These are phyloP conservation scores for Gymnodraco acuticeps DNA, from an alignment of 2,797 vertebrate species.

Conservation along the genomic window DNA sequence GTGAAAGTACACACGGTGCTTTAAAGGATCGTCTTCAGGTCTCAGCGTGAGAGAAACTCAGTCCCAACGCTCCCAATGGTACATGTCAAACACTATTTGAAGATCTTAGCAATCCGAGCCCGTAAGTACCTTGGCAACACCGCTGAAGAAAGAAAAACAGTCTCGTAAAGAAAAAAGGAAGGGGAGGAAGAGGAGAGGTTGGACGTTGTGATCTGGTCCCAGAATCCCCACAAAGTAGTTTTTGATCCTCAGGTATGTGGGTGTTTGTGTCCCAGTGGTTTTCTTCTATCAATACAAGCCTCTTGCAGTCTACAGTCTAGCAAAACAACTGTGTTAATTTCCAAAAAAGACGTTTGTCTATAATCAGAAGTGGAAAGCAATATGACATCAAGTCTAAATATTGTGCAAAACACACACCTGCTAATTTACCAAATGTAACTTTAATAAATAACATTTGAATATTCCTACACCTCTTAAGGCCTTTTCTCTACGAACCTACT, in stretches of 20 bases:
- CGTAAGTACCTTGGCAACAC: conserved; percentile 52
- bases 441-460: no score
- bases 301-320: conserved; percentile 2
- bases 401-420: background rate
- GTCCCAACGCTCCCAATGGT: conserved; percentile 65
- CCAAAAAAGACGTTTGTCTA: background rate
- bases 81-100: conserved; percentile 75
- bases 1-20: conserved; percentile 46
- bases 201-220: conserved; percentile 19
- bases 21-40: conserved; percentile 57
- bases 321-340: background rate
- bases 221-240: conserved; percentile 27
- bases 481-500: no score
- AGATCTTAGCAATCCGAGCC: conserved; percentile 62
- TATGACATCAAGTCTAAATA: background rate
- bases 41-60: conserved; percentile 49
- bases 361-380: background rate
- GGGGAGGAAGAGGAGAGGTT: background rate
- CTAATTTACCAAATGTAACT: background rate
- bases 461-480: no score
- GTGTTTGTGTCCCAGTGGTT: background rate
- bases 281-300: conserved; percentile 9
- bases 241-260: conserved; percentile 30
- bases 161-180: background rate
- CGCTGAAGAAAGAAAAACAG: conserved; percentile 35